These are phyloP conservation scores for Tragelaphus imberbis DNA, from an alignment of 2,113 vertebrate species.

Conservation along the genomic window DNA sequence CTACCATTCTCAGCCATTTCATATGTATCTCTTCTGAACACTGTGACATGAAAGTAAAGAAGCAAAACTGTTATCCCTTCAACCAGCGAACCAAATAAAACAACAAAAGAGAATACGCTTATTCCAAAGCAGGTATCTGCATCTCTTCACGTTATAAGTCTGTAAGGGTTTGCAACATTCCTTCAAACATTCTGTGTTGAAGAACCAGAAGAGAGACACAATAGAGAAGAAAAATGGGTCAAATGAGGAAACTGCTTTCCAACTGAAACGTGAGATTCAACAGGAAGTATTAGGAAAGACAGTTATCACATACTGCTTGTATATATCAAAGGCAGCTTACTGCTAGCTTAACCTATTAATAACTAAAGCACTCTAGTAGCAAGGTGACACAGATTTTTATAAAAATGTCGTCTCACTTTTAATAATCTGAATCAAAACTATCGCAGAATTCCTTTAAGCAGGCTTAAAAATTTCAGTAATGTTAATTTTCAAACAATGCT, in stretches of 20 bases:
- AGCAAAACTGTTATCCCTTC: neutral
- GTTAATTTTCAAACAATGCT: constrained; percentile 44
- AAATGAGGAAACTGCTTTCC: constrained; percentile 37
- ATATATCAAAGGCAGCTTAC: neutral
- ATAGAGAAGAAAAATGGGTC: constrained; percentile 38
- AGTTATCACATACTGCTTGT: neutral
- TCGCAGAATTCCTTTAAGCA: neutral
- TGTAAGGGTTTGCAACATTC: neutral
- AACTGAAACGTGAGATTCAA: neutral
- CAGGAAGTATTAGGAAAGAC: constrained; percentile 17
- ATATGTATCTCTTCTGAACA: neutral
- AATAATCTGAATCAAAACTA: constrained; percentile 6
- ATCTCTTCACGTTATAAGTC: neutral
- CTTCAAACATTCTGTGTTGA: neutral
- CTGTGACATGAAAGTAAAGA: neutral
- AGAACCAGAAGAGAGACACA: neutral
- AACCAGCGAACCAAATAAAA: neutral
- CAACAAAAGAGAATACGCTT: neutral
- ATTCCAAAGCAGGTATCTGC: neutral
- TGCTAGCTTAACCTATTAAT: neutral
- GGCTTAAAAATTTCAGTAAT: neutral
- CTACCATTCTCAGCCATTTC: neutral
- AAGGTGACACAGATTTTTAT: constrained; percentile 6
- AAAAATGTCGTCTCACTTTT: neutral
- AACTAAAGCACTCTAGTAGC: neutral